Base-by-base conservation (phyloP, 1,140 invertebrate genomes). In the Drosophila quadrilineata region DNA sequence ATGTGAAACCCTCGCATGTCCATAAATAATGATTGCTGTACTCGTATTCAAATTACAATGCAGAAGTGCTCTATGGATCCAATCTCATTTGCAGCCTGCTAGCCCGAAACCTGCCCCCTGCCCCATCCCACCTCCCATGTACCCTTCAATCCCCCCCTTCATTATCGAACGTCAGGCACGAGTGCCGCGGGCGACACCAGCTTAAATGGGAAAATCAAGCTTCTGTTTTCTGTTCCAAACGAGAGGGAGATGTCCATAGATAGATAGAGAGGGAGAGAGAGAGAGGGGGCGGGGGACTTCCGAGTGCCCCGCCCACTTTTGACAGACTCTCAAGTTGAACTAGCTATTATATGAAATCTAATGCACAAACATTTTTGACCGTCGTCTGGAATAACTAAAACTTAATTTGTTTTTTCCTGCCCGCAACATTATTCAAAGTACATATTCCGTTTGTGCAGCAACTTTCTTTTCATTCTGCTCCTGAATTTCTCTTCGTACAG, bases 21-120 rank as follows among this genome's bases (percentile, higher is more conserved):
- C 69, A 76, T 82, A 84, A 77, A 82, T 77, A 82, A 82, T 69
- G 73, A 84, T 84, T 73, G 77, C 63, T 16, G 40, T 84, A 77
- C 70, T 82, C 19, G 40, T 84, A 77, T 73, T 82, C 70, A 77
- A 77, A 84, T 82, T 82, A 84, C 77, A 75, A 59, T n/a, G n/a
- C n/a, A 62, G 53, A 65, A 48, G 21, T 40, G 24, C 43, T 28
- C 24, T n/a, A 6, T 35, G 16, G 22, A 48, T 40, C 14, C 35
- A 21, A 12, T n/a, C 28, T 12, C 24, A 54, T 43, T 19, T n/a
- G 36, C 19, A 54, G 21, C 50, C 38, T 6, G n/a, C 9, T n/a
- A 2, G 33, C n/a, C 26, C 46, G 14, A n/a, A n/a, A 16, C 6
- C 19, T 24, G 58, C 14, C 14, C 26, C n/a, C 2, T 17, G 4